Base-by-base conservation (phyloP, 2,797 vertebrate genomes). In the Prionace glauca region DNA sequence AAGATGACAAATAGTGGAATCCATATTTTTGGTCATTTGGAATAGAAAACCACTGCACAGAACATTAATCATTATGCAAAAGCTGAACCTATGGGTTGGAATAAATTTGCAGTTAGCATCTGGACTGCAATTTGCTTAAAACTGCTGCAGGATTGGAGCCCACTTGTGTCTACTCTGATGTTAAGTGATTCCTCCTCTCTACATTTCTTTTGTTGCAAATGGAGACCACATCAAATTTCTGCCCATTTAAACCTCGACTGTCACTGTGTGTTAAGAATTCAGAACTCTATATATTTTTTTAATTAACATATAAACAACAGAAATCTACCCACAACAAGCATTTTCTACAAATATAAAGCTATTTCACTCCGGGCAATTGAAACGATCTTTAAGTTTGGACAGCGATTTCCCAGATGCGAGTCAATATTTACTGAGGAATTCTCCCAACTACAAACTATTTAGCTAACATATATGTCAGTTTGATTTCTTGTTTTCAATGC, bases 111-210 rank as follows among this genome's bases (percentile, higher is more conserved):
- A 62, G 56, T 90, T 62, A 90, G 56, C 87, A 90, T 62, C 3
- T 29, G 87, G 12, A 62, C 16, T 90, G 56, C 16, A 90, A 90
- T 90, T 90, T 90, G 56, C 87, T 90, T 62, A 90, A 90, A 90
- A 32, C 87, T 60, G 56, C 26, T 26, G 62, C 56, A 32, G 11
- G 87, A 90, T 90, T 14, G 12, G 56, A 90, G 87, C 10, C 14
- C 26, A 90, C 56, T 60, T 88, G 87, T 2, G 16, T 29, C 12
- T 29, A 90, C 16, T 62, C 62, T 60, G 87, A 88, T 60, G 11
- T 50, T 22, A 45, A 41, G 41, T 45, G 41, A 50, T 26, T 50
- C 45, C 20, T 56, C 45, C 10, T 87, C 45, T 26, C 3, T 87
- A 50, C 22, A 87, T 87, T 10, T 5, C 26, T 45, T 50, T 45